Percentiles rank a stretch among this genome's conserved stretches.
Evolutionary conservation across 2,888 invertebrate species (phyloP).

Genomic region (Blastobasis adustella): DNA sequence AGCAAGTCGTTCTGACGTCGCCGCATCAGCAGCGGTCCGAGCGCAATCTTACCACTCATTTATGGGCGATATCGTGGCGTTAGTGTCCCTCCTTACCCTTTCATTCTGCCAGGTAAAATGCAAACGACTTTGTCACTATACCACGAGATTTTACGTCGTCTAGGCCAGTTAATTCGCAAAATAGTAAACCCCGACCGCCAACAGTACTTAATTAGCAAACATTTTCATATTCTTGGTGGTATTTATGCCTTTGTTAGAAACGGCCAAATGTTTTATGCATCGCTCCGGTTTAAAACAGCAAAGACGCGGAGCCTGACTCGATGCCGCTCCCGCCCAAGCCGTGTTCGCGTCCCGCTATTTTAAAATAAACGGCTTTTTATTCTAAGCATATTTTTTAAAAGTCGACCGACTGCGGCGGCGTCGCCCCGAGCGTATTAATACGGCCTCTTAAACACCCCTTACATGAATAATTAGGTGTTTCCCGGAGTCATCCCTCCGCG

Average conservation of each 20-base stretch:
- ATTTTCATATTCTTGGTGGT: too few species aligned
- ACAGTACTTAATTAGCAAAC: too few species aligned
- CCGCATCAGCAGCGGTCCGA: conserved; percentile 63
- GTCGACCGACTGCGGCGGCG: conserved; percentile 19
- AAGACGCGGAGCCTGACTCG: conserved; percentile 35
- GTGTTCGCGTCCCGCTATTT: conserved; percentile 53
- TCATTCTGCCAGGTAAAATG: conserved; percentile 11
- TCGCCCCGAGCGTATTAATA: conserved; percentile 55
- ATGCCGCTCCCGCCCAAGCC: conserved; percentile 57
- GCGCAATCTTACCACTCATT: conserved; percentile 47
- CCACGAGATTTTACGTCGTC: too few species aligned
- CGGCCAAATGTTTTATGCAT: conserved; percentile 34
- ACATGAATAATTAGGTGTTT: conserved; percentile 74
- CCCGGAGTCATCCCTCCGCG: conserved; percentile 52
- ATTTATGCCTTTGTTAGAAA: too few species aligned
- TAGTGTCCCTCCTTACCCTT: conserved; percentile 18
- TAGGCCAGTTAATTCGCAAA: too few species aligned
- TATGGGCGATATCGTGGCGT: conserved; percentile 43
- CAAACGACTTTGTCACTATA: conserved; percentile 7
- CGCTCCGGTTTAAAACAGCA: conserved; percentile 44
- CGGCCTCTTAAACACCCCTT: conserved; percentile 65
- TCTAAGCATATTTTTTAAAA: conserved; percentile 56
- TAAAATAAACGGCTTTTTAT: conserved; percentile 59
- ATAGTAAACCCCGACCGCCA: too few species aligned
- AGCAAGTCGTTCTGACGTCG: conserved; percentile 53